Conservation (phyloP, 1,140 invertebrate genomes). For the Drosophila biarmipes region DNA sequence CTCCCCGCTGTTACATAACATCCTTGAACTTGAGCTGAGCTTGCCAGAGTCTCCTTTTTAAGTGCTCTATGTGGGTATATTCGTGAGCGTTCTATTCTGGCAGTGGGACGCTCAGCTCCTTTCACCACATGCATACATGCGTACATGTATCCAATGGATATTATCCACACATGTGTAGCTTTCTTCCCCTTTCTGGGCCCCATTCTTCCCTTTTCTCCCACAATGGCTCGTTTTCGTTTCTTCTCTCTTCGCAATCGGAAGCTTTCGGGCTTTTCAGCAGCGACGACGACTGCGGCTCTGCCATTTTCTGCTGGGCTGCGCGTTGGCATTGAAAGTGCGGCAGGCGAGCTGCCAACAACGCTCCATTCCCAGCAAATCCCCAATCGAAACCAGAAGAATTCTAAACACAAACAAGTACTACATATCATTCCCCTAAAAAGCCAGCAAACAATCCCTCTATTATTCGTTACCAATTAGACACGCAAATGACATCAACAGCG, state of each 20-base stretch:
- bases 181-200: conserved; percentile 10
- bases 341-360: conserved; percentile 76
- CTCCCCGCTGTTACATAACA: conserved; percentile 77
- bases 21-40: conserved; percentile 83
- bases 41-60: conserved; percentile 51
- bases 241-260: conserved; percentile 27
- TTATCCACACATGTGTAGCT: neutral
- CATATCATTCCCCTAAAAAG: conserved; percentile 6
- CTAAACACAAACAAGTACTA: conserved; percentile 18
- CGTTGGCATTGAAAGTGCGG: conserved; percentile 78
- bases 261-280: conserved; percentile 44
- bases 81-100: neutral
- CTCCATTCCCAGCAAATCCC: conserved; percentile 45
- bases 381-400: conserved; percentile 32
- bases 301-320: conserved; percentile 59
- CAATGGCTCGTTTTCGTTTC: conserved; percentile 28
- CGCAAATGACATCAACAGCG: conserved; percentile 58
- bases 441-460: conserved; percentile 18
- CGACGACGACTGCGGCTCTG: conserved; percentile 33
- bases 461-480: conserved; percentile 33
- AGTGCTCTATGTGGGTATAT: conserved; percentile 5
- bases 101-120: conserved; percentile 26
- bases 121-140: conserved; percentile 3
- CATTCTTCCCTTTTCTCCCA: conserved; percentile 13
- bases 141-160: neutral